A percentile compares a stretch with the other conserved stretches of the same genome.
These are phyloP conservation scores for Cantharis rufa DNA, from an alignment of 2,888 invertebrate genomes.

Conservation along the genomic window DNA sequence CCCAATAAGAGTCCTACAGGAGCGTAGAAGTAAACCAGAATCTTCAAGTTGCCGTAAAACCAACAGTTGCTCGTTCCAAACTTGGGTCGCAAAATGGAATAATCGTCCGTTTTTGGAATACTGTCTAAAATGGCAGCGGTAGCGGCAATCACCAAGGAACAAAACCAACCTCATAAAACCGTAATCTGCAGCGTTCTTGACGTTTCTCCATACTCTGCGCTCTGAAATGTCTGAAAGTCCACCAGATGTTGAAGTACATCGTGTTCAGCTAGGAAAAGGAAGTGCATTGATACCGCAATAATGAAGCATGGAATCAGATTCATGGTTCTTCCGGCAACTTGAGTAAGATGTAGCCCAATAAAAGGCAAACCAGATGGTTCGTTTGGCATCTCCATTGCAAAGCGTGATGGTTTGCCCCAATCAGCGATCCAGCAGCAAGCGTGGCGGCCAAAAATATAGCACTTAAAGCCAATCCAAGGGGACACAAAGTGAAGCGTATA, in stretches of 20 bases:
- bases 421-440: constrained; percentile 75
- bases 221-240: constrained; percentile 77
- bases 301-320: constrained; percentile 66
- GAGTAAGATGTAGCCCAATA: constrained; percentile 81
- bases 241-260: too few relatives aligned
- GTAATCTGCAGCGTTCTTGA: constrained; percentile 78
- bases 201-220: constrained; percentile 84
- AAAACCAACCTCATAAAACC: constrained; percentile 84
- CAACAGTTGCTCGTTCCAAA: constrained; percentile 81
- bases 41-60: constrained; percentile 71
- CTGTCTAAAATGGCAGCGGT: constrained; percentile 75
- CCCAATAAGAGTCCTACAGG: constrained; percentile 79
- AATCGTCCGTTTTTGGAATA: constrained; percentile 62
- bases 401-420: constrained; percentile 84
- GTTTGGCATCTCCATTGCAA: constrained; percentile 89
- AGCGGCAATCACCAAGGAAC: constrained; percentile 75
- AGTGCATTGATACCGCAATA: too few relatives aligned
- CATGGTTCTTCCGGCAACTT: constrained; percentile 68
- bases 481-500: constrained; percentile 73
- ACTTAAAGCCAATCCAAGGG: constrained; percentile 77
- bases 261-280: too few relatives aligned
- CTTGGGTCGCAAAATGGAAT: constrained; percentile 72
- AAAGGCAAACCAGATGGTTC: constrained; percentile 81
- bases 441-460: constrained; percentile 82
- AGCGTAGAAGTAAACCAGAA: constrained; percentile 83